A percentile compares a stretch with the other conserved stretches of the same genome.
phyloP scores from a whole-genome alignment of 1,140 invertebrate species.

The Parapsyche elsis region DNA sequence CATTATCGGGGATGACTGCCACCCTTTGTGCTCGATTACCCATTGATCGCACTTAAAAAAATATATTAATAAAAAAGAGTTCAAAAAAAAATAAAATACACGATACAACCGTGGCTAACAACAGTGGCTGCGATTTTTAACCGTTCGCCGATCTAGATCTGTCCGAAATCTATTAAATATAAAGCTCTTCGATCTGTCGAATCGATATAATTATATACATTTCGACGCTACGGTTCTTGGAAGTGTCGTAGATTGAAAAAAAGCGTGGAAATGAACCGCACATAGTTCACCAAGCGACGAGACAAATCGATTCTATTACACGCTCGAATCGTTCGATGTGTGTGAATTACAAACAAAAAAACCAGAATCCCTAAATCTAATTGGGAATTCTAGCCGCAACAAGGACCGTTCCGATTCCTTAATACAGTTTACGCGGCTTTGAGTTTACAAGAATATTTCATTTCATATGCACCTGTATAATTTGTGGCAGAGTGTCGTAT shows the following conservation, averaged over 20 bases:
- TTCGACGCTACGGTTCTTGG: background rate
- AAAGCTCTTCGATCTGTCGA: too few species aligned
- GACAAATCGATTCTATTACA: slow-evolving; percentile 25
- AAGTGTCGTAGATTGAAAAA: background rate
- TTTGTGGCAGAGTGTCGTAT: slow-evolving; percentile 1
- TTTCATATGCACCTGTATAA: slow-evolving; percentile 17
- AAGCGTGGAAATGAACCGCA: background rate
- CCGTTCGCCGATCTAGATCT: too few species aligned
- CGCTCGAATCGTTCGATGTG: slow-evolving; percentile 9
- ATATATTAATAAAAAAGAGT: background rate
- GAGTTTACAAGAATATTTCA: background rate
- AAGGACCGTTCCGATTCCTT: too few species aligned
- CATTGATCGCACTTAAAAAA: slow-evolving; percentile 1
- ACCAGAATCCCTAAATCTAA: too few species aligned
- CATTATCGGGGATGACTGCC: slow-evolving; percentile 30
- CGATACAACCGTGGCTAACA: background rate
- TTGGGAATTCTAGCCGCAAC: too few species aligned
- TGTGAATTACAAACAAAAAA: background rate
- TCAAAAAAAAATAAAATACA: background rate
- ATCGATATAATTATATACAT: background rate
- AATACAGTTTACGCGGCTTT: too few species aligned
- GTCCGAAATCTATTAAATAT: too few species aligned
- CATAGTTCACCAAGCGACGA: slow-evolving; percentile 23
- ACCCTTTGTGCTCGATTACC: slow-evolving; percentile 27
- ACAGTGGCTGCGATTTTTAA: too few species aligned